Conservation (phyloP, 2,113 vertebrate species). For the Ochotona curzoniae region DNA sequence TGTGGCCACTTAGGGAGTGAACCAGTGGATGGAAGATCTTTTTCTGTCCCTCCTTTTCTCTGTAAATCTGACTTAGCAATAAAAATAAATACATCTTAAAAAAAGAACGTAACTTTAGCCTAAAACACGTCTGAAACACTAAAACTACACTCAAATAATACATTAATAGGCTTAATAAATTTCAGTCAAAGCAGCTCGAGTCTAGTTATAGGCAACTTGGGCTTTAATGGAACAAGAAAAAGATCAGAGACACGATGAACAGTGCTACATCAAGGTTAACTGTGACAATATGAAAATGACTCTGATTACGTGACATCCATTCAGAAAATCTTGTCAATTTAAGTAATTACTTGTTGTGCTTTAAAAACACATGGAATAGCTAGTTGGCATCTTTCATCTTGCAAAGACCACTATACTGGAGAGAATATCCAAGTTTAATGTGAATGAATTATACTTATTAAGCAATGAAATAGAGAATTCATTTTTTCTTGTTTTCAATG, state of each 20-base stretch:
- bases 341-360: constrained; percentile 18
- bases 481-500: constrained; percentile 45
- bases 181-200: constrained; percentile 34
- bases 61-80: too few relatives aligned
- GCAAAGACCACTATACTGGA: constrained; percentile 41
- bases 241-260: constrained; percentile 54
- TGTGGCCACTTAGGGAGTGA: too few relatives aligned
- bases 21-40: too few relatives aligned
- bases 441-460: constrained; percentile 21
- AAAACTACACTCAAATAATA: not conserved
- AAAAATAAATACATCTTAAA: too few relatives aligned
- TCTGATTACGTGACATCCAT: constrained; percentile 61
- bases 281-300: constrained; percentile 57
- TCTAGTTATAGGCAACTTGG: not conserved
- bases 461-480: constrained; percentile 50
- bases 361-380: constrained; percentile 58
- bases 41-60: too few relatives aligned
- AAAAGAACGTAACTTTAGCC: not conserved
- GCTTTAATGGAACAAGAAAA: constrained; percentile 50
- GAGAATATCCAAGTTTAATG: constrained; percentile 45
- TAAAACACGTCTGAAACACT: not conserved
- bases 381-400: constrained; percentile 56
- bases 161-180: not conserved
- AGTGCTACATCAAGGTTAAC: not conserved
- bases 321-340: constrained; percentile 35